Evolutionary conservation across 1,140 invertebrate species (phyloP), one percentile per base, ranked within the genome.

Genomic region (Brachionus asplanchnoidis): DNA sequence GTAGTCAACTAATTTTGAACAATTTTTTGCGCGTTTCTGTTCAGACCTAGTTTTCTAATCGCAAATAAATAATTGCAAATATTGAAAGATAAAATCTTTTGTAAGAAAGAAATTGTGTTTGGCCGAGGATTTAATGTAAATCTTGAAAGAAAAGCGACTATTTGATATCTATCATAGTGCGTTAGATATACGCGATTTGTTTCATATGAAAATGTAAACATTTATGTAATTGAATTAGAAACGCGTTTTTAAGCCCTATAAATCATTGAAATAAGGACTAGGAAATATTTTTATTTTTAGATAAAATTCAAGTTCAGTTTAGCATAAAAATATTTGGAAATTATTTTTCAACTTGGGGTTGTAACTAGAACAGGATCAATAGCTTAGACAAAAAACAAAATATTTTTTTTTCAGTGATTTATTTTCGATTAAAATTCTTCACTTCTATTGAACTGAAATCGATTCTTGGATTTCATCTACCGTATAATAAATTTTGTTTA

Each of bases 391-490:
- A 68, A 8, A 68, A 32, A 68, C 11, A 68, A 32, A 28, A 28
- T 68, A 20, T 73, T 73, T 44, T 73, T 73, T 68, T 68, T 68
- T 73, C 68, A 73, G 36, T 73, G 68, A 73, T 73, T 73, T 73
- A 73, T 73, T 73, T 73, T 73, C 36, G 68, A 73, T 73, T 73
- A 73, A 73, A 73, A 73, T 73, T 73, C 68, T 73, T 73, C 68
- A 73, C 68, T 73, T 73, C 36, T 42, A 73, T 73, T 73, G 68
- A 73, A 73, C 68, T 73, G 68, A 73, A 73, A 73, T 73, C 68
- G 36, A 73, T 73, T 73, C 26, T 36, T 26, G 26, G 32, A 14
- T 23, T 68, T 68, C 32, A 28, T 32, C 12, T 73, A 42, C 36
- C 28, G 36, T 40, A 44, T 40, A 42, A 73, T 73, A 17, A 4